Base-by-base conservation (phyloP, 2,888 invertebrate species). In the Branchellion lobata region DNA sequence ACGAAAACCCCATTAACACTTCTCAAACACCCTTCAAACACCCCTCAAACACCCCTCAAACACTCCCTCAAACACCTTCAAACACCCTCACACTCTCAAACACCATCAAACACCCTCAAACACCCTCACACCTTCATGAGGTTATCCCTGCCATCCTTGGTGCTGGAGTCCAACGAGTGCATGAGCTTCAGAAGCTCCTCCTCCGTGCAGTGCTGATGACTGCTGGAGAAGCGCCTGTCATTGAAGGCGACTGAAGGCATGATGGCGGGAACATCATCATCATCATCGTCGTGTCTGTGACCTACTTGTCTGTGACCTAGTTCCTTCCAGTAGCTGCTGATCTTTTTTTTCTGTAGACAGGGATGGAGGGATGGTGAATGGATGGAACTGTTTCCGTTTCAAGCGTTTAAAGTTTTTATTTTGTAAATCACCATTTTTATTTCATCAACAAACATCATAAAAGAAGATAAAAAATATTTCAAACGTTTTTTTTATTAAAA, bases 171-270 rank as follows among this genome's bases (percentile, higher is more conserved):
- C 61, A 57, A n/a, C 5, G 11, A 14, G 24, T 57, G 5, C 14
- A n/a, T n/a, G n/a, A 57, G 24, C n/a, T 57, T 57, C n/a, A 57
- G 61, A 5, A 57, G 61, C 61, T 57, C 61, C 61, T n/a, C 21
- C 61, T 57, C 61, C 3, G 61, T 57, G 61, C 3, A 57, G n/a
- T 3, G 24, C n/a, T 57, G 14, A 18, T 24, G 61, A 5, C 24
- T 24, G 14, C 3, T 57, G 14, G 61, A 57, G 61, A 57, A 24
- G 14, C 21, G 61, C 5, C 61, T 5, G 24, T 57, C 61, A n/a
- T 57, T 57, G 61, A 57, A 57, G 3, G 21, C 5, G 61, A 57
- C 21, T 3, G 11, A 14, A 24, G n/a, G 5, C 21, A 5, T 24
- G 3, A 57, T 47, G 47, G 47, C 47, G 11, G n/a, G n/a, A n/a